Conservation (phyloP, 2,113 vertebrate species). For the Scophthalmus maximus region DNA sequence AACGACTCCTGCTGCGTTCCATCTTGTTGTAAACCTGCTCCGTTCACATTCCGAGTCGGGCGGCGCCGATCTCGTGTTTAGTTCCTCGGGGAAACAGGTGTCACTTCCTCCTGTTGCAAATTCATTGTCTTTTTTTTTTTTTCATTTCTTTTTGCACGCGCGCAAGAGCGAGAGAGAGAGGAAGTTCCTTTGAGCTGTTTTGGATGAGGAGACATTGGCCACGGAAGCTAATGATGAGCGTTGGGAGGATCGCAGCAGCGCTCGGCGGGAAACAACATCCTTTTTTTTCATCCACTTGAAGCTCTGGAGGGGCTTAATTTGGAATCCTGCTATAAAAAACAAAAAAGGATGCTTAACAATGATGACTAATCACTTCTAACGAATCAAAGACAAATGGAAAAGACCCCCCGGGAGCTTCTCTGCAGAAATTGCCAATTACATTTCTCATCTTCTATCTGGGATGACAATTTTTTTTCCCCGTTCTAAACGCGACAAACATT, state of each 20-base stretch:
- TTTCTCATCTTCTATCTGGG: conserved; percentile 18
- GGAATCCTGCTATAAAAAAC: conserved; percentile 46
- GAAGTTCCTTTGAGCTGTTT: conserved; percentile 41
- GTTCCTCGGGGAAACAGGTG: conserved; percentile 62
- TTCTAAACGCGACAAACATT: conserved; percentile 40
- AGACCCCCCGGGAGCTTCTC: conserved; percentile 2
- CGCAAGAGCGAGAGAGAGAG: not conserved
- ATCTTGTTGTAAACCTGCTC: conserved; percentile 26
- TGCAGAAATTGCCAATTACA: conserved; percentile 49
- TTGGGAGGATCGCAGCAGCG: conserved; percentile 45
- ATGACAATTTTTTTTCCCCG: conserved; percentile 12
- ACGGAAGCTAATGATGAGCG: conserved; percentile 61
- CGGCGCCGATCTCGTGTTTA: conserved; percentile 28
- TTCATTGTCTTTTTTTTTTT: no score
- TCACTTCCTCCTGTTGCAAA: conserved; percentile 52
- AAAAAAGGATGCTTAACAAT: conserved; percentile 62
- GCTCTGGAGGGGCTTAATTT: conserved; percentile 65
- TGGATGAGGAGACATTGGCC: conserved; percentile 25
- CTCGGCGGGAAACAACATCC: conserved; percentile 28
- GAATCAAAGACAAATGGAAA: conserved; percentile 39
- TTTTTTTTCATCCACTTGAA: conserved; percentile 54
- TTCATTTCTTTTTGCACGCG: conserved; percentile 17
- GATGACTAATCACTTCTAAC: conserved; percentile 62
- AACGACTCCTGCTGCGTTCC: conserved; percentile 29
- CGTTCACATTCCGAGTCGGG: conserved; percentile 16